phyloP scores from a whole-genome alignment of 1,140 invertebrate genomes.

The Euschistus heros region DNA sequence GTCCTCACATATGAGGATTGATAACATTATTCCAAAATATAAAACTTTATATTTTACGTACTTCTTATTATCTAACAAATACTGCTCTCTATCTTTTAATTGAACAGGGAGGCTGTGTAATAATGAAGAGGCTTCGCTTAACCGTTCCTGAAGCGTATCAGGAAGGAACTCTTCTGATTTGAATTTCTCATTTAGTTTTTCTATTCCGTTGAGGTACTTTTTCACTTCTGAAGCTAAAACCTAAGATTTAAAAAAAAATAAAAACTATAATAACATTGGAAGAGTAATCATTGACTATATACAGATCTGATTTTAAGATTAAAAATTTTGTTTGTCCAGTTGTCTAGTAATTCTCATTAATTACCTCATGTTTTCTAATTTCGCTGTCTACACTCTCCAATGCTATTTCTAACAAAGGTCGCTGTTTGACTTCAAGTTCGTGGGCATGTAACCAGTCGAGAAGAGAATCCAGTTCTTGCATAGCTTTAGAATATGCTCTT shows the following conservation, averaged over 20 bases:
- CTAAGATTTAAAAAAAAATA: conserved; percentile 29
- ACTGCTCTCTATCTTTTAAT: conserved; percentile 63
- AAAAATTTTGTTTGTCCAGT: too few relatives aligned
- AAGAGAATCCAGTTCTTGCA: conserved; percentile 66
- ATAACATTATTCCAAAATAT: background rate
- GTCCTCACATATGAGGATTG: background rate
- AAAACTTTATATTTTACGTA: conserved; percentile 17
- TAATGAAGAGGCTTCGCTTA: conserved; percentile 69
- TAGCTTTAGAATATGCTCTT: conserved; percentile 66
- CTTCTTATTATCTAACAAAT: conserved; percentile 62
- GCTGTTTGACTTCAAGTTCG: conserved; percentile 67
- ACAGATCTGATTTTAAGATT: too few relatives aligned
- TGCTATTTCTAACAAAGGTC: conserved; percentile 68
- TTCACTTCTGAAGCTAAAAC: conserved; percentile 56
- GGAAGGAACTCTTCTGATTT: conserved; percentile 66
- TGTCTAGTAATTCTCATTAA: background rate
- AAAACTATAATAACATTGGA: too few relatives aligned
- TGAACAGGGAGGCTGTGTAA: conserved; percentile 65
- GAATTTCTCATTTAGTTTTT: conserved; percentile 52
- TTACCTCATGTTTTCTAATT: conserved; percentile 61
- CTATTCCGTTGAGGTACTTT: conserved; percentile 55
- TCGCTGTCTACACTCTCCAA: conserved; percentile 69
- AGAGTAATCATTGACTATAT: too few relatives aligned
- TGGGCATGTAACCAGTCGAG: conserved; percentile 76
- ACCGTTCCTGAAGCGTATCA: conserved; percentile 62